Evolutionary conservation across 2,888 invertebrate genomes (phyloP).

Genomic region (Heliconius hortense): DNA sequence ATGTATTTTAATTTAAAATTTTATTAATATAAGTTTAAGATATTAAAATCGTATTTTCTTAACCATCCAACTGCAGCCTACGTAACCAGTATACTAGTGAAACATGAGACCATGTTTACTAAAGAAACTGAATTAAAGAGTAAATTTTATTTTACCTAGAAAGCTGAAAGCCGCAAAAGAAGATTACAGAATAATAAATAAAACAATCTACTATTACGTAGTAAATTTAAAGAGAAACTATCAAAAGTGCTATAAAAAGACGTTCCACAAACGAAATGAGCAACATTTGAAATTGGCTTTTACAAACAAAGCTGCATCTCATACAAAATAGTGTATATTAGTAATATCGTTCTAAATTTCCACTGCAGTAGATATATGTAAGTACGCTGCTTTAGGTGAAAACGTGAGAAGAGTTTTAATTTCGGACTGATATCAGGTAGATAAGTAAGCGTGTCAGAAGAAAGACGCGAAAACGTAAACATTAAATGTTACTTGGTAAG

Average conservation of each 20-base stretch:
- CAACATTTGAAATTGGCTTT: conserved; percentile 28
- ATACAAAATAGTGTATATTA: conserved; percentile 37
- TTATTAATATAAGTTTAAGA: no score
- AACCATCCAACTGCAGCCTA: no score
- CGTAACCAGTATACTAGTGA: not conserved
- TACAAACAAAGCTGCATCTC: conserved; percentile 30
- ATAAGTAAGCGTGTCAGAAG: no score
- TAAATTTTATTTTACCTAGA: not conserved
- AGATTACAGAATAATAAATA: conserved; percentile 14
- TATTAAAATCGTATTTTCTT: no score
- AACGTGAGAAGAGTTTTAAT: conserved; percentile 42
- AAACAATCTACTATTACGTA: conserved; percentile 14
- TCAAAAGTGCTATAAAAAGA: conserved; percentile 7
- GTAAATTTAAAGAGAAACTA: conserved; percentile 16
- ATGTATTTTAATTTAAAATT: no score
- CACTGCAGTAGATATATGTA: conserved; percentile 37
- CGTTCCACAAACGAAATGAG: conserved; percentile 22
- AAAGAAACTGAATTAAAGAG: not conserved
- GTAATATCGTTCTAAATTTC: conserved; percentile 41
- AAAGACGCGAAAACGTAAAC: no score
- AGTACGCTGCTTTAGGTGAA: conserved; percentile 41
- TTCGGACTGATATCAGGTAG: not conserved
- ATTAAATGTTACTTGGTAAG: no score
- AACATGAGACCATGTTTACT: not conserved
- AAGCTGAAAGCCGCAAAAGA: conserved; percentile 1